Base-by-base conservation (phyloP, 2,797 vertebrate species). In the Synaphobranchus kaupii region DNA sequence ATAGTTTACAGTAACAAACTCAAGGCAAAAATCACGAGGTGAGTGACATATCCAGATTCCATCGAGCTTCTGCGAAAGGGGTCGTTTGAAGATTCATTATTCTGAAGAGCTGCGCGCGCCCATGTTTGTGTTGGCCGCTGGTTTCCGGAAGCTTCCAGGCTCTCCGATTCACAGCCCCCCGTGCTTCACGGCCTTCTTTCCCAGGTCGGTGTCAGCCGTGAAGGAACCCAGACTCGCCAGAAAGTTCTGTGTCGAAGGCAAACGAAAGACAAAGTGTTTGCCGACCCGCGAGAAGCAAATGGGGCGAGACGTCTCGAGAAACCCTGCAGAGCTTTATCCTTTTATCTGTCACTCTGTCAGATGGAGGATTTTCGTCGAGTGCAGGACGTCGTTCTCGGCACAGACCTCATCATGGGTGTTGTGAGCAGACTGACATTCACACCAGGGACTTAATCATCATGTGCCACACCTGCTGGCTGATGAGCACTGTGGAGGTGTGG, bases 361-460 rank as follows among this genome's bases (percentile, higher is more conserved):
- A 12, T 0, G 12, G 0, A 10, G 34, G n/a, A 10, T 10, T 68
- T 68, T n/a, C 8, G 9, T 9, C 0, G 66, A 39, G 39, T 39
- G 39, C 39, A 39, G 52, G 52, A 54, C 4, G 39, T 76, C 39
- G 31, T 17, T 5, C 12, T 39, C 3, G 6, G 20, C 5, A 20
- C 7, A 63, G 58, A 25, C 20, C 58, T 63, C 25, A 58, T 66
- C 60, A n/a, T n/a, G 6, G 17, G 22, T n/a, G 60, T 7, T n/a
- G 60, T n/a, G n/a, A 71, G 17, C 68, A 71, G n/a, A 71, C n/a
- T 71, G 68, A 71, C 68, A 71, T 71, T 71, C 31, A 71, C 28
- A 71, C n/a, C 68, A 34, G 68, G 9, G 8, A 88, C 90, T 56
- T 85, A 89, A 86, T 56, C 85, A 91, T 93, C 83, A 85, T 66